These are phyloP conservation scores for Mionectes macconnelli DNA, from an alignment of 2,113 vertebrate genomes.

Conservation along the genomic window DNA sequence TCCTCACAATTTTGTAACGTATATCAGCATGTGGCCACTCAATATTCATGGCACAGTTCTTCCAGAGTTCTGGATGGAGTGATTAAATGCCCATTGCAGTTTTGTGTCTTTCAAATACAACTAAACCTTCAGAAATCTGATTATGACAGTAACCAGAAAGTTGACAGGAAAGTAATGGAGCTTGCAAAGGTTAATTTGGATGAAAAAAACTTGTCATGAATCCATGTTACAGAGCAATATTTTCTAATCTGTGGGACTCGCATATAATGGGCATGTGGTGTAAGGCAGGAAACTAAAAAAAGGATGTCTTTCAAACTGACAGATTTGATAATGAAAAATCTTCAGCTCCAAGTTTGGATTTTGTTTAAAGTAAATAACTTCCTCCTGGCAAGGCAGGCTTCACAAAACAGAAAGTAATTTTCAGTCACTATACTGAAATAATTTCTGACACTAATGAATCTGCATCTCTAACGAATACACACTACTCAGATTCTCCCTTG, in stretches of 20 bases:
- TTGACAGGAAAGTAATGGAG: constrained; percentile 39
- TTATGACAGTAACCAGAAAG: constrained; percentile 14
- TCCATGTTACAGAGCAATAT: not conserved
- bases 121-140: constrained; percentile 32
- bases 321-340: constrained; percentile 24
- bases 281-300: constrained; percentile 7
- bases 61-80: not conserved
- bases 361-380: constrained; percentile 50
- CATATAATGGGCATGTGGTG: not conserved
- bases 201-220: constrained; percentile 31
- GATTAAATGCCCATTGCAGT: not conserved
- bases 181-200: constrained; percentile 50
- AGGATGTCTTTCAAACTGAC: constrained; percentile 25
- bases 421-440: not conserved
- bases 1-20: not conserved
- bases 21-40: not conserved
- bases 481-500: not conserved
- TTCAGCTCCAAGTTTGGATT: not conserved
- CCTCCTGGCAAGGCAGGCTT: constrained; percentile 12
- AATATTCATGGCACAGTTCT: not conserved
- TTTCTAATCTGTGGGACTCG: constrained; percentile 42
- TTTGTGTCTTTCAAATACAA: not conserved
- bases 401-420: constrained; percentile 6
- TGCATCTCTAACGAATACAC: not conserved
- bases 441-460: not conserved